Percentiles rank a stretch among this genome's conserved stretches.
These are phyloP conservation scores for Caracal caracal DNA, from an alignment of 2,113 vertebrate species.

Conservation along the genomic window DNA sequence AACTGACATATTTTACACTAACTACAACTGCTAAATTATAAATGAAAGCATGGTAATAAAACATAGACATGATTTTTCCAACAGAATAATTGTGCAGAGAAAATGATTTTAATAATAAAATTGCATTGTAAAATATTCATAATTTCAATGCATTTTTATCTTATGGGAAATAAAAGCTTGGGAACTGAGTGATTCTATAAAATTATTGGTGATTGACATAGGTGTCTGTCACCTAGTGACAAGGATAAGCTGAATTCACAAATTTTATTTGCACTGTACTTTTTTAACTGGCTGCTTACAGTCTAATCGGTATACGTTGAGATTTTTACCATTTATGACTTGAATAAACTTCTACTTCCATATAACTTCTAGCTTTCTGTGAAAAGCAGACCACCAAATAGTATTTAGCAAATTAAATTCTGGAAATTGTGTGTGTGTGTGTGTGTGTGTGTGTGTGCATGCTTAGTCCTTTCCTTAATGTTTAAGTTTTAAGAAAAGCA, in stretches of 20 bases:
- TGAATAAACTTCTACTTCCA: background rate
- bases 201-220: background rate
- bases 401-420: background rate
- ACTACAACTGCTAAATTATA: constrained; percentile 54
- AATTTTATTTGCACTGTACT: background rate
- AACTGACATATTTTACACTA: constrained; percentile 67
- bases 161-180: background rate
- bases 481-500: constrained; percentile 33
- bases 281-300: background rate
- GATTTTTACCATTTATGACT: background rate
- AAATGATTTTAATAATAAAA: constrained; percentile 67
- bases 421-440: background rate
- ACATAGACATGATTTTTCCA: constrained; percentile 37
- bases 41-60: constrained; percentile 66
- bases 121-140: background rate
- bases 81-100: constrained; percentile 60
- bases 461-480: background rate
- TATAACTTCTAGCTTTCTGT: background rate
- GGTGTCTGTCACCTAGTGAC: background rate
- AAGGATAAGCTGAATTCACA: background rate
- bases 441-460: background rate
- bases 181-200: background rate
- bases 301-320: background rate
- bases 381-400: background rate
- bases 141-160: constrained; percentile 29